Conservation (phyloP, 2,113 vertebrate species). For the Chamaetylas fuelleborni region DNA sequence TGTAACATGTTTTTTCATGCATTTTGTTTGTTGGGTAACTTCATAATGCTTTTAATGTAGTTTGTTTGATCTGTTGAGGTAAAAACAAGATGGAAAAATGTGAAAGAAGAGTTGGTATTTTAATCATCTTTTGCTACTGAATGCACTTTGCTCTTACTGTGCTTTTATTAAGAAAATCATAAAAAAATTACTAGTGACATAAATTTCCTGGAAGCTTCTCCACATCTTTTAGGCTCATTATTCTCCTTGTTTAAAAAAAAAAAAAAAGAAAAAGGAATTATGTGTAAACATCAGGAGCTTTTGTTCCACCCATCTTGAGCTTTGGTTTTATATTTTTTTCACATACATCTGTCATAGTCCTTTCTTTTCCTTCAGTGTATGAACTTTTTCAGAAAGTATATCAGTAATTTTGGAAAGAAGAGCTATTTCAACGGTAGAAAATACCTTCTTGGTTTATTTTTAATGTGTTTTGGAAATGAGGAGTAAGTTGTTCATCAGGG, state of each 20-base stretch:
- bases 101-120: not conserved
- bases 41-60: not conserved
- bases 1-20: not conserved
- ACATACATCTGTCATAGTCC: not conserved
- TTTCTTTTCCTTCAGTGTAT: not conserved
- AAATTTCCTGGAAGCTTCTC: not conserved
- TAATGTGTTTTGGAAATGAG: not conserved
- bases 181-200: not conserved
- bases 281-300: not conserved
- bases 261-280: not conserved
- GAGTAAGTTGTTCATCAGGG: not conserved
- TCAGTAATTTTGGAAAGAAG: not conserved
- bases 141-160: not conserved
- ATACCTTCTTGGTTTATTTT: not conserved
- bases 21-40: not conserved
- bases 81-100: slow-evolving; percentile 31
- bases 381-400: not conserved
- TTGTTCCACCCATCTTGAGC: not conserved
- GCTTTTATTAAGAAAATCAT: slow-evolving; percentile 37
- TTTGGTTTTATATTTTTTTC: not conserved
- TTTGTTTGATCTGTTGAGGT: slow-evolving; percentile 44
- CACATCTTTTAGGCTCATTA: not conserved
- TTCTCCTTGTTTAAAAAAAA: not conserved
- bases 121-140: slow-evolving; percentile 33
- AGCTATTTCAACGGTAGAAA: not conserved